Conservation (phyloP, 2,113 vertebrate genomes). For the Tragulus kanchil region DNA sequence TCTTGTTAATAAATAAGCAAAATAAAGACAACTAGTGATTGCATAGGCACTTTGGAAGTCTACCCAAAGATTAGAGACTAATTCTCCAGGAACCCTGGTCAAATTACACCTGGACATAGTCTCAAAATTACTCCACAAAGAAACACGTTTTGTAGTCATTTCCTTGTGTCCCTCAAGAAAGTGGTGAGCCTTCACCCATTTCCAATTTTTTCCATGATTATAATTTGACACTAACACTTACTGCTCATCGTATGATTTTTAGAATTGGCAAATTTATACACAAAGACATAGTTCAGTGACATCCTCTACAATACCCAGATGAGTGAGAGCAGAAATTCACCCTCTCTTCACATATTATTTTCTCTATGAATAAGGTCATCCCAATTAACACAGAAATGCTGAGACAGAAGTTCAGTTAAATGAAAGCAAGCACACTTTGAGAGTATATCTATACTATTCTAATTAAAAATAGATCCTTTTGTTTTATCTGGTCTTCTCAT, state of each 20-base stretch:
- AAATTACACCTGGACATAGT: neutral
- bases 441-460: neutral
- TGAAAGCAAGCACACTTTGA: conserved; percentile 8
- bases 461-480: conserved; percentile 47
- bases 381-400: neutral
- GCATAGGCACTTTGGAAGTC: neutral
- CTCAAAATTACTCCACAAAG: neutral
- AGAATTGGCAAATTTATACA: neutral
- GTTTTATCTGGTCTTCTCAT: conserved; percentile 20
- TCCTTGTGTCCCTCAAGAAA: neutral
- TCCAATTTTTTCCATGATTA: neutral
- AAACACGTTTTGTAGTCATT: neutral
- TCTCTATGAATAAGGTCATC: conserved; percentile 19
- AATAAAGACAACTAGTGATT: neutral
- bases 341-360: neutral
- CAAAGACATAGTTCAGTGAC: neutral
- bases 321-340: neutral
- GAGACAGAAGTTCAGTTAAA: neutral
- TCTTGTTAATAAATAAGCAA: neutral
- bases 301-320: neutral
- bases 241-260: neutral
- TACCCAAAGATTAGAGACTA: neutral
- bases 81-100: neutral
- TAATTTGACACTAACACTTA: neutral
- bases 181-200: neutral